Evolutionary conservation across 2,113 vertebrate species (phyloP).

Genomic region (Calyptomena viridis): DNA sequence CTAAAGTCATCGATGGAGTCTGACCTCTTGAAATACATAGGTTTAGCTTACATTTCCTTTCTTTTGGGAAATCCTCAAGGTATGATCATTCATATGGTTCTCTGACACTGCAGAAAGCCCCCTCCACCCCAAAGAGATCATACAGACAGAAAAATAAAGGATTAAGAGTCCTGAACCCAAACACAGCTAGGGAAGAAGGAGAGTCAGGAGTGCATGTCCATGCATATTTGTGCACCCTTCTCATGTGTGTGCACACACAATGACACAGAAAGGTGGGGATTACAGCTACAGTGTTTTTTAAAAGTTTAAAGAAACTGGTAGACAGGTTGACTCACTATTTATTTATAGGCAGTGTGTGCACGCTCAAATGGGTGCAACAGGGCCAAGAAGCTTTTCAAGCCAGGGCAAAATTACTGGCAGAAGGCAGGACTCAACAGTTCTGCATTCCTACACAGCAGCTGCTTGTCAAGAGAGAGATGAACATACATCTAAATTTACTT

Average conservation of each 20-base stretch:
- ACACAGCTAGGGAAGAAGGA: fast-evolving
- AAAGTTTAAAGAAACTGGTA: background rate
- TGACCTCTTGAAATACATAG: background rate
- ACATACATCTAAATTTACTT: constrained; percentile 1
- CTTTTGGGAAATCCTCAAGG: background rate
- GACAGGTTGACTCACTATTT: background rate
- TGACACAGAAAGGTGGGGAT: background rate
- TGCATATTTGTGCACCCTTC: background rate
- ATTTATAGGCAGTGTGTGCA: background rate
- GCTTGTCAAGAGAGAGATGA: background rate
- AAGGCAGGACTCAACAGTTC: constrained; percentile 25
- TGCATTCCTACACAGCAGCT: constrained; percentile 39
- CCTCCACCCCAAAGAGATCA: background rate
- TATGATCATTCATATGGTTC: background rate
- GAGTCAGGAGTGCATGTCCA: fast-evolving
- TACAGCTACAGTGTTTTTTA: background rate
- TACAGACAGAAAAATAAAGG: background rate
- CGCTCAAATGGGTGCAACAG: background rate
- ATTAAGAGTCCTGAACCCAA: background rate
- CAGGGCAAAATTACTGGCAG: background rate
- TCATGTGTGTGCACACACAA: fast-evolving
- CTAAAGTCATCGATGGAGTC: background rate
- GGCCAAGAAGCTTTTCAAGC: background rate
- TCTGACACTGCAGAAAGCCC: background rate
- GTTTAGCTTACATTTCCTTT: background rate